A percentile compares a stretch with the other conserved stretches of the same genome.
Conservation (phyloP, 2,888 invertebrate species). For the Onthophagus sagittarius region DNA sequence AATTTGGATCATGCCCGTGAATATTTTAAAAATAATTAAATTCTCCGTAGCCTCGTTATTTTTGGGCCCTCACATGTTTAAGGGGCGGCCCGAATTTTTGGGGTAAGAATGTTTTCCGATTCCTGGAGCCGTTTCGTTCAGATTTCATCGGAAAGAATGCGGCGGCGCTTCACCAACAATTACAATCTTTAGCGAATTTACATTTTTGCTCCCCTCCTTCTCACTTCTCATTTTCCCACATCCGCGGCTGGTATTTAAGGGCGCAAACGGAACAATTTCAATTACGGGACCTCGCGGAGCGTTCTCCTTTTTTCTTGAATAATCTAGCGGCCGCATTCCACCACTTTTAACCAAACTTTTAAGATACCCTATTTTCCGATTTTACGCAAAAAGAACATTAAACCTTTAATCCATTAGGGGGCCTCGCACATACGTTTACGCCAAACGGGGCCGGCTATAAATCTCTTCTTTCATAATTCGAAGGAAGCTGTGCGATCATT, state of each 20-base stretch:
- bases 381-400: constrained; percentile 3
- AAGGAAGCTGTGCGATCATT: constrained; percentile 29
- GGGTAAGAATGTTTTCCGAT: not conserved
- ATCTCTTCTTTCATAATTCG: constrained; percentile 24
- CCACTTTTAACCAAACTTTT: not conserved
- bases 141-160: not conserved
- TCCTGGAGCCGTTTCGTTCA: not conserved
- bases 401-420: constrained; percentile 9
- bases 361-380: not conserved
- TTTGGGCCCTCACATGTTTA: not conserved
- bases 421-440: constrained; percentile 7
- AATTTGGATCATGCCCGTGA: not conserved
- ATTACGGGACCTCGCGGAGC: not conserved
- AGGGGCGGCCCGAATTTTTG: not conserved
- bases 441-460: constrained; percentile 18
- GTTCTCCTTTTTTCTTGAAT: not conserved
- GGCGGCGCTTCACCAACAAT: not conserved
- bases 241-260: not conserved
- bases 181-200: not conserved
- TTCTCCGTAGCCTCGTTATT: not conserved
- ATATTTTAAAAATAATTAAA: not conserved
- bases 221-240: not conserved
- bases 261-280: not conserved
- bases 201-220: not conserved
- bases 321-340: not conserved